Evolutionary conservation across 2,797 vertebrate genomes (phyloP).

Genomic region (Furcifer pardalis): DNA sequence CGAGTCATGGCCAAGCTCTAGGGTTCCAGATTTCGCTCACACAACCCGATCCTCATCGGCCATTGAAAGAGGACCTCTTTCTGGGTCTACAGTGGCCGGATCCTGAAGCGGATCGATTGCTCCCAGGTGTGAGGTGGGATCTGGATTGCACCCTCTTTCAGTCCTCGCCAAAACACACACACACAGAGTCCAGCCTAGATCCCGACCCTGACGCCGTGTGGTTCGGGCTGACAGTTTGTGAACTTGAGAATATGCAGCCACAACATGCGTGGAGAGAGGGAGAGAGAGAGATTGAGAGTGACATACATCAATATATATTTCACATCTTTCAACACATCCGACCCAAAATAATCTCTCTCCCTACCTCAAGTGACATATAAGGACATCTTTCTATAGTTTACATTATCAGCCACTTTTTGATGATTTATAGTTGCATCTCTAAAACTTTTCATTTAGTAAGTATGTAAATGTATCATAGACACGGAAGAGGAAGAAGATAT

Average conservation of each 20-base stretch:
- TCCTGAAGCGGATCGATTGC: not conserved
- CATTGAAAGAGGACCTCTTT: not conserved
- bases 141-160: not conserved
- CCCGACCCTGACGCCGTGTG: not conserved
- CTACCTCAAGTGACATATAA: not conserved
- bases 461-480: not conserved
- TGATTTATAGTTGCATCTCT: too few relatives aligned
- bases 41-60: not conserved
- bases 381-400: not conserved
- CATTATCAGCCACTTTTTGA: not conserved
- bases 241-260: not conserved
- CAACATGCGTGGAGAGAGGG: not conserved
- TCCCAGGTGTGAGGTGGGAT: too few relatives aligned
- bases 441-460: not conserved
- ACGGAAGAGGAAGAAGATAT: too few relatives aligned
- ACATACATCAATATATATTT: not conserved
- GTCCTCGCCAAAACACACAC: not conserved
- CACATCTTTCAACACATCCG: not conserved
- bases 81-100: not conserved
- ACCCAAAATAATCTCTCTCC: not conserved
- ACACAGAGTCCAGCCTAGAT: not conserved
- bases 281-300: not conserved
- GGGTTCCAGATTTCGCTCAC: not conserved
- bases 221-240: not conserved
- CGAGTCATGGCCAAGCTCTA: not conserved